Base-by-base conservation (phyloP, 2,888 invertebrate species). In the Microplitis manilae region DNA sequence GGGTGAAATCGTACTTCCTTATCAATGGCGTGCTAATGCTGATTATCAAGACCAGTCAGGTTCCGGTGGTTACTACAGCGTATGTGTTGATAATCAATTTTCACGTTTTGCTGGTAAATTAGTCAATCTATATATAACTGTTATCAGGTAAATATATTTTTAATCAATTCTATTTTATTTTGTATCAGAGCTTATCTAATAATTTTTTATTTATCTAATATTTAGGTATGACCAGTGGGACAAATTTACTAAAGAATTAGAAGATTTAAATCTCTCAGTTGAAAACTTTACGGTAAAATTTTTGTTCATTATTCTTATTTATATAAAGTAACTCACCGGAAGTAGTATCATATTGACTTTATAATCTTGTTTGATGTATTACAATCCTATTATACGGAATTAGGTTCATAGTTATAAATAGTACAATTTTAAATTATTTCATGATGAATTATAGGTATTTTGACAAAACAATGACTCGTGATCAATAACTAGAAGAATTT, bases 41-140 rank as follows among this genome's bases (percentile, higher is more conserved):
- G 97, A 97, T 87, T 97, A 97, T 84, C 96, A 97, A 75, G 97
- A 97, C 86, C 94, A 94, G 86, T 91, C 94, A 0, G 94, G 95
- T 0, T 91, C 93, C 0, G 96, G 96, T 30, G 97, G 97, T 1
- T 97, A 97, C 88, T 97, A 97, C 87, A 94, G 95, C 17, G 94
- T 97, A 60, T 97, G 97, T 89, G 95, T 97, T 76, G 97, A 97
- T 88, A 97, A 97, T 91, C 97, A 97, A 89, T 97, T 97, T 88
- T 97, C 97, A 1, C 92, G 96, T 86, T 97, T 97, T 91, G 96
- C 97, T 15, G 94, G 95, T 6, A 97, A 97, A 91, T 91, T 97
- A 81, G 95, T 97, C 50, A 97, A 97, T 89, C 91, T 97, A 80
- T 97, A 97, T 86, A 93, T 97, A 77, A 97, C 97, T 0, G 97